Conservation (phyloP, 2,797 vertebrate species). For the Eurystomus glaucurus region DNA sequence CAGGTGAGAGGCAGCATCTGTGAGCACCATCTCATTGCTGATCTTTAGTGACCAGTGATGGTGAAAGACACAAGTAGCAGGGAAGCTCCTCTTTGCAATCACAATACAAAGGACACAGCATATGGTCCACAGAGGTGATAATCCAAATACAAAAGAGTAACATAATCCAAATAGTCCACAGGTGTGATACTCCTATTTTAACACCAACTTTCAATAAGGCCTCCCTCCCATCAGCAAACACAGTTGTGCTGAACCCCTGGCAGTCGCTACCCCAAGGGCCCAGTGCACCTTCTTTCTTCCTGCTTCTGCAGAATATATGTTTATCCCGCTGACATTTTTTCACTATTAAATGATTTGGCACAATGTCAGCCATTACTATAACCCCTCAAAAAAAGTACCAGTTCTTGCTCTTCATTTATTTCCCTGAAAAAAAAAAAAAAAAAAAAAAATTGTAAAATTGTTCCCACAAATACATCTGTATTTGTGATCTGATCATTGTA, state of each 20-base stretch:
- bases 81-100: not conserved
- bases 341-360: not conserved
- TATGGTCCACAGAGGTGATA: not conserved
- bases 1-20: not conserved
- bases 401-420: not conserved
- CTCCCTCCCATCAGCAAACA: not conserved
- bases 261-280: too few relatives aligned
- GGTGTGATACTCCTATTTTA: not conserved
- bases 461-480: not conserved
- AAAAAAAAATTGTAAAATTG: not conserved
- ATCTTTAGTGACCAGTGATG: not conserved
- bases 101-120: not conserved
- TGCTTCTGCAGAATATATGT: not conserved
- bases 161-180: not conserved
- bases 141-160: not conserved
- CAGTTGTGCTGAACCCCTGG: not conserved
- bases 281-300: not conserved
- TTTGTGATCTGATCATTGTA: too few relatives aligned
- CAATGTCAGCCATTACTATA: not conserved
- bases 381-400: not conserved
- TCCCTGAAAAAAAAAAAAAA: not conserved
- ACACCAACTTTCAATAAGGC: not conserved
- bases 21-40: not conserved
- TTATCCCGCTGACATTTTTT: not conserved
- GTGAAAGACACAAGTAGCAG: not conserved